phyloP scores from a whole-genome alignment of 2,113 vertebrate species.

The Hippocampus guttulatus region DNA sequence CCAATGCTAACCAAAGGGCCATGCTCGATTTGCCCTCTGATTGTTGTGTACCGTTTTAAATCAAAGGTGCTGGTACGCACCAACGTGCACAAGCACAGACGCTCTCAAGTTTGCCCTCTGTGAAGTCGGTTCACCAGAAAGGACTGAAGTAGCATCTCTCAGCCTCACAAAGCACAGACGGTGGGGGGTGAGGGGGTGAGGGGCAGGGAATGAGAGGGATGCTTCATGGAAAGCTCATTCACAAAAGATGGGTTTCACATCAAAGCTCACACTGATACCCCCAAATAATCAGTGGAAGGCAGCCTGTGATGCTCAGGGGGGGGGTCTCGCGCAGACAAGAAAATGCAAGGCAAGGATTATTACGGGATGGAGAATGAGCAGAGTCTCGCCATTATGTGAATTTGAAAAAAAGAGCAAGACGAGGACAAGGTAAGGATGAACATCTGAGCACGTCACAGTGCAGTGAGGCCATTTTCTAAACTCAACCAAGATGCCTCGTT shows the following conservation, averaged over 20 bases:
- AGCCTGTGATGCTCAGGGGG: not conserved
- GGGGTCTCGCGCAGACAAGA: not conserved
- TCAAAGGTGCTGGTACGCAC: not conserved
- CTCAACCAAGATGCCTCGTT: too few relatives aligned
- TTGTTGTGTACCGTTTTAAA: not conserved
- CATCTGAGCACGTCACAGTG: not conserved
- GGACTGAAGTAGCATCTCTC: not conserved
- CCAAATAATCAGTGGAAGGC: slow-evolving; percentile 2
- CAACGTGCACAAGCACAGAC: not conserved
- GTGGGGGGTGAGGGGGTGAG: not conserved
- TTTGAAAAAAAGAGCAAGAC: not conserved
- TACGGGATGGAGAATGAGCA: not conserved
- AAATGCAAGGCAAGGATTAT: not conserved
- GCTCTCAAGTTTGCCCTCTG: not conserved
- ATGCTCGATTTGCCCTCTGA: not conserved
- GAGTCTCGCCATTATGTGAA: not conserved
- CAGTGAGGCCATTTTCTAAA: not conserved
- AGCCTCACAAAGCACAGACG: not conserved
- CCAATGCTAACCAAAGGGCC: not conserved
- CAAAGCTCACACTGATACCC: slow-evolving; percentile 1
- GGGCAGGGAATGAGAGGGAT: not conserved
- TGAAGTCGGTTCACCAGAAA: slow-evolving; percentile 1
- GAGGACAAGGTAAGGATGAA: not conserved
- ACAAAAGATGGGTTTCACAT: not conserved
- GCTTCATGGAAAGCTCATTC: not conserved